Percentiles rank a stretch among this genome's conserved stretches.
Evolutionary conservation across 1,140 invertebrate genomes (phyloP).

Genomic region (Drosophila insularis): DNA sequence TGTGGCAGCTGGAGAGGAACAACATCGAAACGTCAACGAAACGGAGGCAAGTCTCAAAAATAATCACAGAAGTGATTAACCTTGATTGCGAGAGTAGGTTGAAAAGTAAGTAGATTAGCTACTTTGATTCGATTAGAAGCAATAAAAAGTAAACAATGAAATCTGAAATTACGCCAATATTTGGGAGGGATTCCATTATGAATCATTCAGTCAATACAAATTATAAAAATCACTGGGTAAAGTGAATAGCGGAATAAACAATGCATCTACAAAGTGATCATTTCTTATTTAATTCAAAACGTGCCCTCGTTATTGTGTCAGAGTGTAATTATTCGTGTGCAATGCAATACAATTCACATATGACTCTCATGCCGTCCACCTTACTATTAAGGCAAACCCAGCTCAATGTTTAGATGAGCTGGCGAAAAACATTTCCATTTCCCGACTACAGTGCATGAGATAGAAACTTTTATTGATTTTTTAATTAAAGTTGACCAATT

Average conservation of each 20-base stretch:
- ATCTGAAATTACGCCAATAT: no score
- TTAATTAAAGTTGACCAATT: slow-evolving; percentile 27
- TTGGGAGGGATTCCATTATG: no score
- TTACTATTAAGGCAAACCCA: slow-evolving; percentile 25
- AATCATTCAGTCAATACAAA: no score
- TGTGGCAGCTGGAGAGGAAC: slow-evolving; percentile 23
- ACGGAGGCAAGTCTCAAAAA: slow-evolving; percentile 44
- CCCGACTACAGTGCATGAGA: slow-evolving; percentile 7
- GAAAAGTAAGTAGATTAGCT: not conserved
- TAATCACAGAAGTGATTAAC: slow-evolving; percentile 10
- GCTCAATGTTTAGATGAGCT: slow-evolving; percentile 26
- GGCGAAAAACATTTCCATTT: slow-evolving; percentile 41
- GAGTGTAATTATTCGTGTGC: slow-evolving; percentile 29
- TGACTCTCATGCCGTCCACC: slow-evolving; percentile 23
- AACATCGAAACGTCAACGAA: slow-evolving; percentile 31
- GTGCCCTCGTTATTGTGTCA: slow-evolving; percentile 26
- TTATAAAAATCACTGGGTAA: no score
- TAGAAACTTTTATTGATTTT: slow-evolving; percentile 47
- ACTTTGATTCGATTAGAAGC: no score
- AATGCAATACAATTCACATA: slow-evolving; percentile 23
- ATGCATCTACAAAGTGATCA: no score
- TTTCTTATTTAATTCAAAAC: not conserved
- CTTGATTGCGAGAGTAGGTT: slow-evolving; percentile 30
- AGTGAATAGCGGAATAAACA: no score
- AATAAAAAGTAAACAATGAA: no score